Conservation (phyloP, 2,113 vertebrate genomes). For the Myocastor coypus region DNA sequence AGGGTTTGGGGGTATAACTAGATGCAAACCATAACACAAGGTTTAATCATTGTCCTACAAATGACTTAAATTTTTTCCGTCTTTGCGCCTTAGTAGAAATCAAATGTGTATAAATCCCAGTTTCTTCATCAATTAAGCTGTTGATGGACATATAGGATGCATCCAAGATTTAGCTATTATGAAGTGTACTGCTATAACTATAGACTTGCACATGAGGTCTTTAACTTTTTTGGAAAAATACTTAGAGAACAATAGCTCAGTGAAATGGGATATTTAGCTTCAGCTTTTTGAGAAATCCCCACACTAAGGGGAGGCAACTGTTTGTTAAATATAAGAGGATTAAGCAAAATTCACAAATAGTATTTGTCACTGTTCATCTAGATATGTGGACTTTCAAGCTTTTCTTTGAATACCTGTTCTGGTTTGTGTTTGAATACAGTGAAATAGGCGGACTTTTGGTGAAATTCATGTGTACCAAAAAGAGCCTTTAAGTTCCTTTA, state of each 20-base stretch:
- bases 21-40: too few relatives aligned
- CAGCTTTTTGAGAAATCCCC: background rate
- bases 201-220: background rate
- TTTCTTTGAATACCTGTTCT: background rate
- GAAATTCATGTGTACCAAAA: background rate
- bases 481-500: background rate
- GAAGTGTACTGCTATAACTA: background rate
- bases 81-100: background rate
- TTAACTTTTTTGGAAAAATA: background rate
- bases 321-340: constrained; percentile 12
- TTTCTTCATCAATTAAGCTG: background rate
- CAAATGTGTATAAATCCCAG: background rate
- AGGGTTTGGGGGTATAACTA: too few relatives aligned
- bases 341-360: background rate
- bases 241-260: background rate
- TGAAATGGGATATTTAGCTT: background rate
- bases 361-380: background rate
- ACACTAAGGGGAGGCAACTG: background rate
- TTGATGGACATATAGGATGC: background rate
- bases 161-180: background rate
- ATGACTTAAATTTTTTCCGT: background rate
- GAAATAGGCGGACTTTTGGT: background rate
- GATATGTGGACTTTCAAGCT: background rate
- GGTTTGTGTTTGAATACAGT: constrained; percentile 3
- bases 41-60: background rate